These are phyloP conservation scores for Euphydryas editha DNA, from an alignment of 2,888 invertebrate species.

Conservation along the genomic window DNA sequence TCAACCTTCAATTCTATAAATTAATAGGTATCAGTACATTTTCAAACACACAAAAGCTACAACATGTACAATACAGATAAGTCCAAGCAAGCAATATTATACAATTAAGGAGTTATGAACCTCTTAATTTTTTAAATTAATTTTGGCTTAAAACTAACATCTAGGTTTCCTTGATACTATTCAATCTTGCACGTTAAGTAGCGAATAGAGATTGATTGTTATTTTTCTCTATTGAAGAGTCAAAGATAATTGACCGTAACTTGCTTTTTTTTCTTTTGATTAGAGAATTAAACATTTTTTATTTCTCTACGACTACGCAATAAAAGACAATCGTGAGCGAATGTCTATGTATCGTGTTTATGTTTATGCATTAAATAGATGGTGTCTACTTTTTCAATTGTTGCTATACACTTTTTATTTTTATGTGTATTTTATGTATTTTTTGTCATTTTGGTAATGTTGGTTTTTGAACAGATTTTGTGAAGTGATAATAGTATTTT, in stretches of 20 bases:
- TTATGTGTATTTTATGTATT: neutral
- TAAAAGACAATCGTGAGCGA: constrained; percentile 25
- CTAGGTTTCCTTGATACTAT: too few species aligned
- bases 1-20: too few species aligned
- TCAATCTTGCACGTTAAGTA: neutral
- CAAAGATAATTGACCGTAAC: neutral
- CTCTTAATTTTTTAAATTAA: too few species aligned
- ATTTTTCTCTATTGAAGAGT: neutral
- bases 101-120: too few species aligned
- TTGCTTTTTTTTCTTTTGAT: constrained; percentile 4
- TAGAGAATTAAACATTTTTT: neutral
- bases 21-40: too few species aligned
- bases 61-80: too few species aligned
- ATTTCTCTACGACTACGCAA: constrained; percentile 9
- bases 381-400: constrained; percentile 12
- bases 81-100: too few species aligned
- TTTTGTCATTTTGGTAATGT: neutral
- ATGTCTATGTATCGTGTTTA: constrained; percentile 16
- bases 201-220: constrained; percentile 4
- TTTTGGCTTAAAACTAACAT: too few species aligned
- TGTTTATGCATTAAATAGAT: constrained; percentile 23
- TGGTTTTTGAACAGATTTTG: too few species aligned
- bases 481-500: too few species aligned
- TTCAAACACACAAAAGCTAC: too few species aligned
- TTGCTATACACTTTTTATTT: neutral